These are phyloP conservation scores for Drosophila setosimentum DNA, from an alignment of 2,888 invertebrate genomes.

Conservation along the genomic window DNA sequence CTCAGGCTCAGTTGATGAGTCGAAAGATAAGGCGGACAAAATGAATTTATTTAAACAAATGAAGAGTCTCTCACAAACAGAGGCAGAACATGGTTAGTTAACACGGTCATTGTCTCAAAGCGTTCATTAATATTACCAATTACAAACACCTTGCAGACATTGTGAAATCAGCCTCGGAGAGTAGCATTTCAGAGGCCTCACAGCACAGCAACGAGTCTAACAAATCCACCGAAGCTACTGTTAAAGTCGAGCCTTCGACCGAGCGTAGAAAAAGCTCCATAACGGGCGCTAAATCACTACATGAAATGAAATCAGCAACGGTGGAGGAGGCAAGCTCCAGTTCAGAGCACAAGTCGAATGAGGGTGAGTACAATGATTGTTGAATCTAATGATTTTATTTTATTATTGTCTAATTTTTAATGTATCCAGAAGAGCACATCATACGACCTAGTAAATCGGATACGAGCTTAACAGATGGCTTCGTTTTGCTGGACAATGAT, in stretches of 20 bases:
- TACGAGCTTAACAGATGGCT: conserved; percentile 95
- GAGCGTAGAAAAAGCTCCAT: conserved; percentile 83
- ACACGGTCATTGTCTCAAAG: background rate
- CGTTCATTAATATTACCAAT: background rate
- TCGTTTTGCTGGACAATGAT: conserved; percentile 90
- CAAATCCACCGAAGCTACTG: conserved; percentile 88
- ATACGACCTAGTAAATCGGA: conserved; percentile 95
- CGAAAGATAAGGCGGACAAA: conserved; percentile 64
- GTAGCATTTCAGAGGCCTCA: conserved; percentile 92
- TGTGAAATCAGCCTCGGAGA: conserved; percentile 94
- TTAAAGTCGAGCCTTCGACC: conserved; percentile 24
- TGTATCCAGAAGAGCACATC: conserved; percentile 86
- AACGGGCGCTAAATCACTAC: conserved; percentile 84
- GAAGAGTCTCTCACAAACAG: conserved; percentile 87
- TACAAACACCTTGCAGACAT: conserved; percentile 85
- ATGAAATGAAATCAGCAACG: conserved; percentile 85
- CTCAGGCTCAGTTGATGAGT: conserved; percentile 34
- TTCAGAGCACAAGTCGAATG: conserved; percentile 61
- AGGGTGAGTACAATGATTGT: conserved; percentile 47
- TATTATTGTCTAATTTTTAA: conserved; percentile 20
- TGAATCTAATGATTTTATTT: background rate
- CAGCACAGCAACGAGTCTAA: conserved; percentile 90
- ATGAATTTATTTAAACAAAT: conserved; percentile 91
- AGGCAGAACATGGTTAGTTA: conserved; percentile 87
- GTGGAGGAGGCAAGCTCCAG: conserved; percentile 77